phyloP scores from a whole-genome alignment of 2,888 invertebrate genomes.

The Bhutanitis thaidina region DNA sequence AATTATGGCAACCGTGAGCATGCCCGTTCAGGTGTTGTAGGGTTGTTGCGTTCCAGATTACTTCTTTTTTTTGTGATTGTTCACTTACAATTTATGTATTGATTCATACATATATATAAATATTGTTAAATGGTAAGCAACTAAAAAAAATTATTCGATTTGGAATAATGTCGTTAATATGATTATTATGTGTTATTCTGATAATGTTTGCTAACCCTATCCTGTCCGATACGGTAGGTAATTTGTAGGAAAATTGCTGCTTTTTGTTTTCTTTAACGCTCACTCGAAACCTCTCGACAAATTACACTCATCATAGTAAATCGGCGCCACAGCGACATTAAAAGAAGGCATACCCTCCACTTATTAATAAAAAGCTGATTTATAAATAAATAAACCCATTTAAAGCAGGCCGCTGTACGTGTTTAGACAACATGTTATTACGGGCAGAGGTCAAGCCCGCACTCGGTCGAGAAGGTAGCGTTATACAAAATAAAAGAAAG shows the following conservation, averaged over 20 bases:
- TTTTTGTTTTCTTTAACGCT: constrained; percentile 43
- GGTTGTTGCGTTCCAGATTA: constrained; percentile 36
- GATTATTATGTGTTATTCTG: no score
- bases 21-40: constrained; percentile 42
- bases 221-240: constrained; percentile 28
- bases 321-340: constrained; percentile 69
- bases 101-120: no score
- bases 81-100: no score
- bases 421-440: constrained; percentile 65
- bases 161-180: no score
- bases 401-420: constrained; percentile 69
- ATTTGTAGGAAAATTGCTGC: constrained; percentile 54
- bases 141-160: no score
- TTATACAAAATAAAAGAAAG: constrained; percentile 67
- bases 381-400: constrained; percentile 75
- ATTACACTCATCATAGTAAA: constrained; percentile 69
- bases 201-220: background rate
- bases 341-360: constrained; percentile 71
- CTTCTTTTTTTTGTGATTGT: no score
- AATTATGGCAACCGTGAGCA: constrained; percentile 66
- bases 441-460: constrained; percentile 73
- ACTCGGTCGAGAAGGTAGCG: constrained; percentile 40
- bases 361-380: constrained; percentile 59
- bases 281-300: constrained; percentile 39
- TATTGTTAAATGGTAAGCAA: no score